Evolutionary conservation across 2,113 vertebrate species (phyloP), one percentile per base, ranked within the genome.

Genomic region (Catharus minimus): DNA sequence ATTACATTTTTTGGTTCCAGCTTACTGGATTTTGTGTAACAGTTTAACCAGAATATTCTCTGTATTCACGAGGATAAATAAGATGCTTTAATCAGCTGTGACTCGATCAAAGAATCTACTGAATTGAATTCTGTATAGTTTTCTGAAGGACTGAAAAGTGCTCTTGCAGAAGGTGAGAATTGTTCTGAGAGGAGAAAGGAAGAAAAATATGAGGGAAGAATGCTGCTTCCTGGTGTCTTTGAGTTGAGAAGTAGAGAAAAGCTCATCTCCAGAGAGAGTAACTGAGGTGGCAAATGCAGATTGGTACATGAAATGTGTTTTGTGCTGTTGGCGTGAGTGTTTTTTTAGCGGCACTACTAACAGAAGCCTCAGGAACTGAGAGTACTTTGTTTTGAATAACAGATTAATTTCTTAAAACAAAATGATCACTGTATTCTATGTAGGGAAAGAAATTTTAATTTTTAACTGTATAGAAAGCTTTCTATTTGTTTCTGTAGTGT

Each of bases 401-500:
- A 55, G 36, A 50, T 72, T 6, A 22, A 90, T 53, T 73, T 91
- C 47, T 92, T 88, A 56, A 39, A 77, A 71, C 22, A 80, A 73
- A 68, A 52, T 90, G 8, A 44, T 36, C 58, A 14, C 23, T 80
- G 30, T 53, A 21, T 33, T 86, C 57, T 85, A 2, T 52, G 47
- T 32, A 83, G 55, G 81, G n/a, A 92, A 95, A 65, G 18, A 71
- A 75, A 82, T 72, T 56, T 90, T 46, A 67, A 55, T 43, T 78
- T 30, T 60, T 50, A 71, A 82, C 53, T 82, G 47, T 38, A 84
- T 69, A 92, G 50, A 75, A 71, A 69, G 47, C 39, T 95, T 92
- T 94, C 50, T 94, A 21, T 89, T 92, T 88, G 27, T 66, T 88
- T 88, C 55, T 88, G 2, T 66, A 89, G 33, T 80, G 67, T 53